Conservation (phyloP, 2,888 invertebrate species). For the Phaonia tiefii region DNA sequence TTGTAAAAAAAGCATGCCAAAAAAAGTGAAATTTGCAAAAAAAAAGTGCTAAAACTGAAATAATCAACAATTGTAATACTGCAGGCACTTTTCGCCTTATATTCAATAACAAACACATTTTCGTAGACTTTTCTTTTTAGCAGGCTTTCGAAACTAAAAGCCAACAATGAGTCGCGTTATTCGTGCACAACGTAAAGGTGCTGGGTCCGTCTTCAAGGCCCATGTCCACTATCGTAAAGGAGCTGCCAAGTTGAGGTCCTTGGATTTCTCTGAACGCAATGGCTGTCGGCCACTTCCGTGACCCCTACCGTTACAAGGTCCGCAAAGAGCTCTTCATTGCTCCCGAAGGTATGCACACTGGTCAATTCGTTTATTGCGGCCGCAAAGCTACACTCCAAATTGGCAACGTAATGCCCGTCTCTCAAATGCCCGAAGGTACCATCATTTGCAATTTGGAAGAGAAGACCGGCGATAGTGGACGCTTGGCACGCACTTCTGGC, state of each 20-base stretch:
- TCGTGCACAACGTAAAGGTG: conserved; percentile 99
- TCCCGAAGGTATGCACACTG: conserved; percentile 99
- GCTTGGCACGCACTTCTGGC: conserved; percentile 97
- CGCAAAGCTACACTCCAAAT: conserved; percentile 94
- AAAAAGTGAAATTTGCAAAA: too few species aligned
- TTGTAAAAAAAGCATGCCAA: too few species aligned
- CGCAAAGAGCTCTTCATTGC: conserved; percentile 98
- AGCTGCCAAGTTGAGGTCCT: conserved; percentile 96
- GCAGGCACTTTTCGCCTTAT: too few species aligned
- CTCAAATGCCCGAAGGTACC: conserved; percentile 99
- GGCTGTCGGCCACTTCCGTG: conserved; percentile 99
- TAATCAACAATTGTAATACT: too few species aligned
- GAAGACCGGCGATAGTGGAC: conserved; percentile 99
- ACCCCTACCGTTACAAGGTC: conserved; percentile 98
- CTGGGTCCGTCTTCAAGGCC: conserved; percentile 98
- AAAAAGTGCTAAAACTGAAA: too few species aligned
- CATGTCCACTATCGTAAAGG: conserved; percentile 99
- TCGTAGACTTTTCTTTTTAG: conserved; percentile 77
- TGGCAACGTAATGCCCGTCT: conserved; percentile 98
- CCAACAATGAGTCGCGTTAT: conserved; percentile 98
- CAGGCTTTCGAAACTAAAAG: conserved; percentile 75
- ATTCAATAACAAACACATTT: too few species aligned
- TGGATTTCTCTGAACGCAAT: conserved; percentile 99
- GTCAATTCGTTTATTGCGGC: conserved; percentile 99
- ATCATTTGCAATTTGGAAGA: conserved; percentile 99